Evolutionary conservation across 2,113 vertebrate genomes (phyloP).

Genomic region (Galbula dea): DNA sequence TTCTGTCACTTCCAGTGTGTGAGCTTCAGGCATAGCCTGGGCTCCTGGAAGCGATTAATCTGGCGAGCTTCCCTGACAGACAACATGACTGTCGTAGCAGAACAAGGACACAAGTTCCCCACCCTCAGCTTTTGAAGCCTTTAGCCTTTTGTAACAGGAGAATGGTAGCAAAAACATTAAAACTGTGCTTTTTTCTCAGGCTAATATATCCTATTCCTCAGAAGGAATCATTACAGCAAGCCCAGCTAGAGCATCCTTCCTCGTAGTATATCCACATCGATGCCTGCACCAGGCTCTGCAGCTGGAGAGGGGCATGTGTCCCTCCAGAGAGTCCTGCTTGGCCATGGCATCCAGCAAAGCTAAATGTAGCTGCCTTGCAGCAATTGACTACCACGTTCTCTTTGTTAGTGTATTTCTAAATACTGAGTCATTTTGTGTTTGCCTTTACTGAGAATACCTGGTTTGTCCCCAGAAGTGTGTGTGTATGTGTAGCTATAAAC

Average conservation of each 20-base stretch:
- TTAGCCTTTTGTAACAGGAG: not conserved
- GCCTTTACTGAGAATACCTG: not conserved
- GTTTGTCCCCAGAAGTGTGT: not conserved
- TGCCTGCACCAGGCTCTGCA: not conserved
- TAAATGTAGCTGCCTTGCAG: not conserved
- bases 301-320: not conserved
- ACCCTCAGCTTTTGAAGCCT: not conserved
- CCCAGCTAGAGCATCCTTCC: not conserved
- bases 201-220: not conserved
- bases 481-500: not conserved
- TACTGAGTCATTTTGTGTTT: not conserved
- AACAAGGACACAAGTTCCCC: not conserved
- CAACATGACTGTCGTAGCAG: not conserved
- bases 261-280: accelerated
- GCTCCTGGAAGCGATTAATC: not conserved
- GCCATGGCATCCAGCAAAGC: not conserved
- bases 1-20: not conserved
- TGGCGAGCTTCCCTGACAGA: not conserved
- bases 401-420: not conserved
- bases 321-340: not conserved
- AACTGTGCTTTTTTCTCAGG: not conserved
- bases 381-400: not conserved
- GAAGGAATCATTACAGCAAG: not conserved
- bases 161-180: not conserved
- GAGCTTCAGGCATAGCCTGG: slow-evolving; percentile 14